Percentiles rank a stretch among this genome's conserved stretches.
phyloP scores from a whole-genome alignment of 2,888 invertebrate genomes.

The Lithophane semibrunnea region DNA sequence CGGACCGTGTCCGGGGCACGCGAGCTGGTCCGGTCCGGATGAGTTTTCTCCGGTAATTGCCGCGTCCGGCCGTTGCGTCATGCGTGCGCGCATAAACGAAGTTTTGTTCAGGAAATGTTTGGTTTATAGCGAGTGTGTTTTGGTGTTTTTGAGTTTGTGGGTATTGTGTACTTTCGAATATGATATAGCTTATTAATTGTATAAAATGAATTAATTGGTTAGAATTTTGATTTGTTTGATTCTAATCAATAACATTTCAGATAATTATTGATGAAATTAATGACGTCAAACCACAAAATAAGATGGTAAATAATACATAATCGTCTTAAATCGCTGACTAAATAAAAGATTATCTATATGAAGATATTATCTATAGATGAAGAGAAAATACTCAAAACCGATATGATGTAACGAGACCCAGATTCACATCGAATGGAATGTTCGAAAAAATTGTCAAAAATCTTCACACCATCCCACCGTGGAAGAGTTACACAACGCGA shows the following conservation, averaged over 20 bases:
- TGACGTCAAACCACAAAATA: conserved; percentile 6
- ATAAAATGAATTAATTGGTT: background rate
- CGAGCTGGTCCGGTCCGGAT: conserved; percentile 51
- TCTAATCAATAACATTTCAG: background rate
- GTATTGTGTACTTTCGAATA: conserved; percentile 8
- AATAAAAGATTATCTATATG: conserved; percentile 47
- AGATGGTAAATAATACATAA: conserved; percentile 37
- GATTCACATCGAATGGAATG: conserved; percentile 68
- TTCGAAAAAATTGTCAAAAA: conserved; percentile 70
- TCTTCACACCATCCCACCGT: conserved; percentile 70
- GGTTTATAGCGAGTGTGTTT: conserved; percentile 19
- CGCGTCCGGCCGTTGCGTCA: conserved; percentile 58
- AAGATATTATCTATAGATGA: conserved; percentile 1
- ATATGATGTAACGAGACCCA: conserved; percentile 69
- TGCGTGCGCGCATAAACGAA: conserved; percentile 42
- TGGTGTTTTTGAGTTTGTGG: conserved; percentile 22
- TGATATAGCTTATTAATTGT: background rate
- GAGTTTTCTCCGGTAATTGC: conserved; percentile 73
- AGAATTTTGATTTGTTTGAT: background rate
- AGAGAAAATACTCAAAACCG: conserved; percentile 66
- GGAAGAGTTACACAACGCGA: conserved; percentile 70
- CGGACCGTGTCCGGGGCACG: conserved; percentile 49
- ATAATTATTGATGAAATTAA: background rate
- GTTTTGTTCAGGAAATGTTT: conserved; percentile 59
- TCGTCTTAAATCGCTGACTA: conserved; percentile 24